phyloP scores from a whole-genome alignment of 2,113 vertebrate species.

The Vimba vimba region DNA sequence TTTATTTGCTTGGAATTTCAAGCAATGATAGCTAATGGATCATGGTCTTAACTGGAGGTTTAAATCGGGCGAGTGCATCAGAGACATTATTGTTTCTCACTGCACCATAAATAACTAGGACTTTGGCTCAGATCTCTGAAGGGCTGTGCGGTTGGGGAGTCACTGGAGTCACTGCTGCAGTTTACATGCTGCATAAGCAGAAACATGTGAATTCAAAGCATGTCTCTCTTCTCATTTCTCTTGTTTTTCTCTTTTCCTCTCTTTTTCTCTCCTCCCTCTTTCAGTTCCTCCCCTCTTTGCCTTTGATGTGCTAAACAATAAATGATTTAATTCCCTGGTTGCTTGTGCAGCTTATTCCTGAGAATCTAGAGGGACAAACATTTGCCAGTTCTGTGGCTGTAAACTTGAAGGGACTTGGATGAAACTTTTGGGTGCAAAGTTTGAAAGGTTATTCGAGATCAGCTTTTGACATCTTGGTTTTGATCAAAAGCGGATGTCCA shows the following conservation, averaged over 20 bases:
- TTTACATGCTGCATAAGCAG: constrained; percentile 57
- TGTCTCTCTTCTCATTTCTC: constrained; percentile 6
- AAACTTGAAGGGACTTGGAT: constrained; percentile 21
- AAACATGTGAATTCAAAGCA: constrained; percentile 49
- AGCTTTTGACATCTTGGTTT: constrained; percentile 27
- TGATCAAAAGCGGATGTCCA: constrained; percentile 32
- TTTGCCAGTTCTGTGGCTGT: constrained; percentile 48
- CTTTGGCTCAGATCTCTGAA: constrained; percentile 43
- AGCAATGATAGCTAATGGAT: constrained; percentile 15
- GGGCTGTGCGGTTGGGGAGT: constrained; percentile 38
- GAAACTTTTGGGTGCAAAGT: constrained; percentile 3
- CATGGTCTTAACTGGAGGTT: constrained; percentile 22
- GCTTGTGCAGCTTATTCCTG: constrained; percentile 60
- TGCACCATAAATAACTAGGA: constrained; percentile 55
- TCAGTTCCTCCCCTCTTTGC: constrained; percentile 31
- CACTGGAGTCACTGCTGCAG: constrained; percentile 35
- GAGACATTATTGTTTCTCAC: constrained; percentile 50
- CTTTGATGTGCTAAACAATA: constrained; percentile 76
- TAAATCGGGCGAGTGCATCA: constrained; percentile 46
- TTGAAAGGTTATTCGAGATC: constrained; percentile 16
- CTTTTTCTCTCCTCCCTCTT: neutral
- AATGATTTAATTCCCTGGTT: constrained; percentile 62
- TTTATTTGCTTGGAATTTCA: neutral
- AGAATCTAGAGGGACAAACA: constrained; percentile 56
- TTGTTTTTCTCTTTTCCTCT: constrained; percentile 28